Conservation (phyloP, 2,888 invertebrate species). For the Pollenia labialis region DNA sequence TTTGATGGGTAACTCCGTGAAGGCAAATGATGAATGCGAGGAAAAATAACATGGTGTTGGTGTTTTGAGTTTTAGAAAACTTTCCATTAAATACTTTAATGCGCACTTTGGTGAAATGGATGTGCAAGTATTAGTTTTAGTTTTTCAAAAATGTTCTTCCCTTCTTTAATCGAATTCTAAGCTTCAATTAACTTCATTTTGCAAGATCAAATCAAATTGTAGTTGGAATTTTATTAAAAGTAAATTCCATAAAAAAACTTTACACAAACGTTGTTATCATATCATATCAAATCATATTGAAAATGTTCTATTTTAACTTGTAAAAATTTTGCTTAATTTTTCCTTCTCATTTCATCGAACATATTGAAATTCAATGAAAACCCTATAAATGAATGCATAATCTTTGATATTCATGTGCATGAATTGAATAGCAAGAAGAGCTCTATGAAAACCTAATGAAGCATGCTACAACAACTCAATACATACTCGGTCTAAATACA, state of each 20-base stretch:
- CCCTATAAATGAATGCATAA: constrained; percentile 25
- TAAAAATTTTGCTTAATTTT: not conserved
- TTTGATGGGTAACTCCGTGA: constrained; percentile 51
- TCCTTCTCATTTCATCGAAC: not conserved
- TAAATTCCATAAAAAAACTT: too few species aligned
- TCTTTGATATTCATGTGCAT: constrained; percentile 38
- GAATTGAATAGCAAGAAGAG: constrained; percentile 39
- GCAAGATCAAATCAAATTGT: too few species aligned
- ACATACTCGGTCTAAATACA: not conserved
- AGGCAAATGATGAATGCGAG: not conserved
- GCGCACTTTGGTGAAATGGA: not conserved
- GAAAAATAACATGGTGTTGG: too few species aligned
- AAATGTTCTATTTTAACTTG: not conserved
- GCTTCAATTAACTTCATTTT: too few species aligned
- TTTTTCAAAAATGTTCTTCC: too few species aligned
- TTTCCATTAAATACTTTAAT: too few species aligned
- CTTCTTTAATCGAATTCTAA: too few species aligned
- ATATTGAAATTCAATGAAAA: not conserved
- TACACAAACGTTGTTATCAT: too few species aligned
- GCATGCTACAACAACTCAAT: constrained; percentile 18
- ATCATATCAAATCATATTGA: not conserved
- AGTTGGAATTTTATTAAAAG: too few species aligned
- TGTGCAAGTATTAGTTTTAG: too few species aligned
- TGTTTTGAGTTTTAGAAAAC: too few species aligned
- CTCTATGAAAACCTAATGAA: constrained; percentile 53